Base-by-base conservation (phyloP, 1,140 invertebrate species). In the Saccostrea echinata region DNA sequence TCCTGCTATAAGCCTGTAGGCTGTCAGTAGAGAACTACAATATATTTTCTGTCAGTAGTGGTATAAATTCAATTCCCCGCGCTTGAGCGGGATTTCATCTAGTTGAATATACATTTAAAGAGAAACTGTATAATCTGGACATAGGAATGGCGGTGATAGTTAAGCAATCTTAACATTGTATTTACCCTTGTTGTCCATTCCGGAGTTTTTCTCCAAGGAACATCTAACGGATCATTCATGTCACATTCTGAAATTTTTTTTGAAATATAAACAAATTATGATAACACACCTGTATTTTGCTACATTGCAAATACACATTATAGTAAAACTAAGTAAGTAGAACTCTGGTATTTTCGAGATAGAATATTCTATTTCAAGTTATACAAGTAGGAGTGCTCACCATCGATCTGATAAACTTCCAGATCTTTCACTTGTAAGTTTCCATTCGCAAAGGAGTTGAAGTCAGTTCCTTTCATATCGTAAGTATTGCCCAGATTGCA, bases 371-470 rank as follows among this genome's bases (percentile, higher is more conserved):
- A n/a, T 3, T 76, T 16, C 3, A 61, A 84, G 16, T 24, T 12
- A 12, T 21, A 55, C 4, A 64, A 30, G 76, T 43, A 0, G 21
- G 12, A 71, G 1, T 71, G 43, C 76, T 83, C 61, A 90, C 89
- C 89, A 83, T 83, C 52, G 11, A 90, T 83, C 8, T 55, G 24
- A 81, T 90, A 90, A 3, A 90, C 87, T 71, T 90, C 87, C n/a
- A 90, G 13, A 13, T 90, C 89, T 51, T 52, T 81, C 0, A 86
- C 82, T 12, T 88, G 85, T 24, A 88, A 53, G 52, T 85, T 55
- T n/a, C 84, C 76, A 55, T 88, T 87, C n/a, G 83, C 43, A 9
- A 90, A 64, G 1, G 57, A 12, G 9, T 86, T 64, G 0, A 52
- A 51, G 18, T 35, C 87, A 18, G 85, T 24, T 11, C 88, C 86